These are phyloP conservation scores for Gavia stellata DNA, from an alignment of 2,113 vertebrate genomes.

Conservation along the genomic window DNA sequence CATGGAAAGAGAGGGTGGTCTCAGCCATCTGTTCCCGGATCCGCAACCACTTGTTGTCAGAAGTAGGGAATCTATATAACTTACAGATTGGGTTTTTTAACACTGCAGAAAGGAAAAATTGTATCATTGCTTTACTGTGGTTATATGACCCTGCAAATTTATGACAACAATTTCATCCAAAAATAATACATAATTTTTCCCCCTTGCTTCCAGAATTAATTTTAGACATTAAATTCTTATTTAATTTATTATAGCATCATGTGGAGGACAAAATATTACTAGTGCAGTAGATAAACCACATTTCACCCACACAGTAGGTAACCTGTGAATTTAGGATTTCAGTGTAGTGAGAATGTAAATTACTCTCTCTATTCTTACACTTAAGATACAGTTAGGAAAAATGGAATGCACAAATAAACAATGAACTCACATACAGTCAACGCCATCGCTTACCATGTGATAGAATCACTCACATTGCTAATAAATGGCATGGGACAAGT, in stretches of 20 bases:
- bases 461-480: background rate
- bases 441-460: background rate
- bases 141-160: background rate
- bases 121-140: background rate
- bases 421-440: background rate
- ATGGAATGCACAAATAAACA: background rate
- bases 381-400: background rate
- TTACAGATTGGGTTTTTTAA: constrained; percentile 92
- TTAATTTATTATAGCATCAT: background rate
- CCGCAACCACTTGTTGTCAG: constrained; percentile 92
- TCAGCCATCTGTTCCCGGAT: constrained; percentile 97
- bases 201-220: background rate
- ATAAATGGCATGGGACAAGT: background rate
- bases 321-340: background rate
- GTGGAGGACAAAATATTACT: background rate
- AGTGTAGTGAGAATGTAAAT: background rate
- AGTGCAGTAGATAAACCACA: background rate
- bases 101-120: constrained; percentile 72
- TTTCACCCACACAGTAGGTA: background rate
- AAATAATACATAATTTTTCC: background rate
- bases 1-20: constrained; percentile 89
- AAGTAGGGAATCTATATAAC: constrained; percentile 92
- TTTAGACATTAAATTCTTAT: background rate
- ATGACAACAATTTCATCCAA: background rate
- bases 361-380: background rate